Evolutionary conservation across 2,797 vertebrate genomes (phyloP), one percentile per base, ranked within the genome.

Genomic region (Pseudomugil gertrudae): DNA sequence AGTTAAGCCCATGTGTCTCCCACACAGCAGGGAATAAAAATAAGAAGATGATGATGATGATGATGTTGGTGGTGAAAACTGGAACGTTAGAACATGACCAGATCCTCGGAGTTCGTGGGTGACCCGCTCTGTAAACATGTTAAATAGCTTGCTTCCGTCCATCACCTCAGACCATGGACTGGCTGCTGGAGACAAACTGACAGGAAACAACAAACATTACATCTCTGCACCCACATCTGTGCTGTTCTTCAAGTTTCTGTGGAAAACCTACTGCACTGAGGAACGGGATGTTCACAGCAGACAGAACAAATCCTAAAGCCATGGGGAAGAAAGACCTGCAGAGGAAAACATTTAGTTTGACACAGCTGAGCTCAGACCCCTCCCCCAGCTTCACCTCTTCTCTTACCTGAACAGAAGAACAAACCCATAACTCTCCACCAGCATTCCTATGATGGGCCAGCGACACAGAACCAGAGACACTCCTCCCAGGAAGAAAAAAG

Each of bases 361-460:
- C 9, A 9, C 7, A 24, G 21, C 6, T 47, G 35, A 36, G 35
- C 11, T 13, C 2, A 36, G 35, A 36, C 35, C 35, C n/a, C n/a
- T n/a, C n/a, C n/a, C 0, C 36, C 13, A 29, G 9, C 5, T 23
- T 29, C 19, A 86, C 17, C 36, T 38, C 36, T 38, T 4, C 4
- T 38, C 83, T 69, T 80, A 96, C 96, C 86, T 95, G 93, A 98
- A 97, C 68, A 97, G 92, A 63, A 75, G 90, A 15, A 96, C 43
- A 79, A 96, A 97, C 9, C 96, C 96, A 0, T 98, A 98, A 66
- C 74, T 88, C 75, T 98, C 96, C 75, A 95, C 88, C 29, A 92
- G 11, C 95, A 98, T 96, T 23, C 96, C 96, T 55, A 95, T 86
- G 32, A 96, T 53, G 0, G 96, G 95, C 96, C 96, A 96, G 1